A percentile compares a stretch with the other conserved stretches of the same genome.
These are phyloP conservation scores for Xylota sylvarum DNA, from an alignment of 2,888 invertebrate genomes.

Conservation along the genomic window DNA sequence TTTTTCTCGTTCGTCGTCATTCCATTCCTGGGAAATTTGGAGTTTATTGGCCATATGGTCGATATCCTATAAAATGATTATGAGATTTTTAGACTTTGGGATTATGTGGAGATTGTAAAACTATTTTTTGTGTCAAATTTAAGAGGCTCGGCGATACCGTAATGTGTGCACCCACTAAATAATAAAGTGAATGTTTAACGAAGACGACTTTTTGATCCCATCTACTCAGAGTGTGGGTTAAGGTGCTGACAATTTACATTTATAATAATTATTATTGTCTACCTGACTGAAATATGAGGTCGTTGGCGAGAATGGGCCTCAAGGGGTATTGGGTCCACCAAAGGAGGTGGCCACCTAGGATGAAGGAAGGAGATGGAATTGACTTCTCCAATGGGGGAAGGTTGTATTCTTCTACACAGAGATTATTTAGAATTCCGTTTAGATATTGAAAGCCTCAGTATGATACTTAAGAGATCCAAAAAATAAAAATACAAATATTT, in stretches of 20 bases:
- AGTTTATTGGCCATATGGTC: slow-evolving; percentile 74
- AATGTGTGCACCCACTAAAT: slow-evolving; percentile 50
- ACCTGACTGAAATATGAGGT: neutral
- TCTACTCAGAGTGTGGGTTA: neutral
- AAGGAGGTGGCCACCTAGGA: too few relatives aligned
- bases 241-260: slow-evolving; percentile 1
- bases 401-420: too few relatives aligned
- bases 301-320: neutral
- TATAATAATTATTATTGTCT: neutral
- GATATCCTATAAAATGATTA: slow-evolving; percentile 74
- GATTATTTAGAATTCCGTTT: too few relatives aligned
- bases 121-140: slow-evolving; percentile 61
- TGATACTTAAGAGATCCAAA: too few relatives aligned
- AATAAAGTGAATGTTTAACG: slow-evolving; percentile 36
- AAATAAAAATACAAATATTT: too few relatives aligned
- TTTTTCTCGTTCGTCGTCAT: slow-evolving; percentile 11
- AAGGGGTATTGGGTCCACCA: neutral
- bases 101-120: slow-evolving; percentile 71
- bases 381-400: too few relatives aligned
- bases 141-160: slow-evolving; percentile 43
- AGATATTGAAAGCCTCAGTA: too few relatives aligned
- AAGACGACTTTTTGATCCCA: slow-evolving; percentile 32
- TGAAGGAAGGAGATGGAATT: too few relatives aligned
- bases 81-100: slow-evolving; percentile 68
- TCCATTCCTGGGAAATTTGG: slow-evolving; percentile 57